A percentile compares a stretch with the other conserved stretches of the same genome.
These are phyloP conservation scores for Zootoca vivipara DNA, from an alignment of 2,113 vertebrate genomes.

Conservation along the genomic window DNA sequence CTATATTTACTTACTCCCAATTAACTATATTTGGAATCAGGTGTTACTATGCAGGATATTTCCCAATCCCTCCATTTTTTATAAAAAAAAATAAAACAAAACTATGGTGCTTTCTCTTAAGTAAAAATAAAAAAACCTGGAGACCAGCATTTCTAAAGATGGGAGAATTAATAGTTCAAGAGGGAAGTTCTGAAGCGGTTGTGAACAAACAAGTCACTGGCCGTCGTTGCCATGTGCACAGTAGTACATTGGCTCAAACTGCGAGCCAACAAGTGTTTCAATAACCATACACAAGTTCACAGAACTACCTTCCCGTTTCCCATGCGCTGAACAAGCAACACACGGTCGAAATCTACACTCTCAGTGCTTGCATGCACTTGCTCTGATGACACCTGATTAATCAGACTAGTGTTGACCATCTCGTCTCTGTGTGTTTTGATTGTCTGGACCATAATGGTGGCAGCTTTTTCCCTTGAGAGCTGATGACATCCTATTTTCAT, in stretches of 20 bases:
- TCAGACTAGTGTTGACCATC: neutral
- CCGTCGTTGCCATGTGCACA: neutral
- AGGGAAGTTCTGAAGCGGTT: neutral
- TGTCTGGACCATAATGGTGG: too few relatives aligned
- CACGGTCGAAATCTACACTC: neutral
- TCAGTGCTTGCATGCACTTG: too few relatives aligned
- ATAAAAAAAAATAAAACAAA: too few relatives aligned
- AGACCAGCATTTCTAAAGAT: neutral
- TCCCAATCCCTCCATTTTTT: neutral
- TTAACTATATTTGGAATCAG: neutral
- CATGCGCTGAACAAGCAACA: neutral
- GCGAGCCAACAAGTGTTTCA: neutral
- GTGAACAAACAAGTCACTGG: neutral
- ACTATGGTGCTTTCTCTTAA: neutral
- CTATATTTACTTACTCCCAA: neutral
- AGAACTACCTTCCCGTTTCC: neutral
- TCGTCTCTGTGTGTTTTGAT: neutral
- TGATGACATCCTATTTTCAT: neutral
- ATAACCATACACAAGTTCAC: neutral
- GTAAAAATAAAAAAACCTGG: neutral
- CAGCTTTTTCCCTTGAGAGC: neutral
- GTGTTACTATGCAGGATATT: neutral
- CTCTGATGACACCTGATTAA: neutral
- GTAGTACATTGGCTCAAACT: neutral
- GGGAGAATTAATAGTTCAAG: neutral